Percentiles rank a stretch among this genome's conserved stretches.
phyloP scores from a whole-genome alignment of 2,888 invertebrate genomes.

The Phanerotoma sp. region DNA sequence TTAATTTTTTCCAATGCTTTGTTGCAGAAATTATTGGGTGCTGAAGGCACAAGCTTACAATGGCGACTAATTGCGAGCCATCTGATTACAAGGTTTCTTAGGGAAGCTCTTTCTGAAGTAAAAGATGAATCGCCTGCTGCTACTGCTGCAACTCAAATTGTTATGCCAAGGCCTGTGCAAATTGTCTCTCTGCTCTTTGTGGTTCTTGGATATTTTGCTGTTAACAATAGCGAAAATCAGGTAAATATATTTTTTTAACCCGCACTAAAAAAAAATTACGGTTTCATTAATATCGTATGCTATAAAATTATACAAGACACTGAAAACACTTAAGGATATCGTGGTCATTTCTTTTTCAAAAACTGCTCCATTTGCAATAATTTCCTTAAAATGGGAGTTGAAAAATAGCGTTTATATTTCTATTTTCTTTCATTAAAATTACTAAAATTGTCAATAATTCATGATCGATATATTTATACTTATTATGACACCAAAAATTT shows the following conservation, averaged over 20 bases:
- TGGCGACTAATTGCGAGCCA: constrained; percentile 84
- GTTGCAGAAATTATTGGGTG: constrained; percentile 72
- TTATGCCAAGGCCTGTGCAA: constrained; percentile 62
- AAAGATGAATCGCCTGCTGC: no score
- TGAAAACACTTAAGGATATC: no score
- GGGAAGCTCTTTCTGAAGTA: constrained; percentile 54
- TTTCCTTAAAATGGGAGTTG: no score
- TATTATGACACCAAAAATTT: no score
- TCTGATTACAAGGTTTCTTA: constrained; percentile 70
- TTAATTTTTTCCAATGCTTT: constrained; percentile 12
- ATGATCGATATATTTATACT: no score
- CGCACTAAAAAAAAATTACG: not conserved
- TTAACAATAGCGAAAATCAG: constrained; percentile 77
- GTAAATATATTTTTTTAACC: constrained; percentile 58
- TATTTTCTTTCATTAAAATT: no score
- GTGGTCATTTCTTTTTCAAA: no score
- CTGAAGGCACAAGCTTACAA: constrained; percentile 83
- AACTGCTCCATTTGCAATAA: no score
- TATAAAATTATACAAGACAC: no score
- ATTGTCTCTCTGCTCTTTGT: constrained; percentile 79
- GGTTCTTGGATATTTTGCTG: constrained; percentile 81
- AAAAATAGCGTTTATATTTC: no score
- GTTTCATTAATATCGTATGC: no score
- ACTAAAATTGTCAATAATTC: no score
- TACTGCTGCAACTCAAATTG: constrained; percentile 42